Conservation (phyloP, 2,797 vertebrate species). For the Carcharodon carcharias region DNA sequence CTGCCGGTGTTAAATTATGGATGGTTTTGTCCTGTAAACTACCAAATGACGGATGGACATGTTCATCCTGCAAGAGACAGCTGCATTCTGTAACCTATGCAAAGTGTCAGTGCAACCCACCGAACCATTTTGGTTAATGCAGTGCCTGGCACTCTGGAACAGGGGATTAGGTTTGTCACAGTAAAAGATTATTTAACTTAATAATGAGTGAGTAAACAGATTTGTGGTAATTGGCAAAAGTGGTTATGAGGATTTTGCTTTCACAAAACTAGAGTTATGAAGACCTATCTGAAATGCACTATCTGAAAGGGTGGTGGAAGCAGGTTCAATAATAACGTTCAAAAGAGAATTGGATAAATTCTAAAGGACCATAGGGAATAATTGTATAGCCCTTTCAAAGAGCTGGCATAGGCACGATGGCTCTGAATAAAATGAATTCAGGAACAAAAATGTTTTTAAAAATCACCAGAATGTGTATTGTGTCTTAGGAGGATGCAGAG, state of each 20-base stretch:
- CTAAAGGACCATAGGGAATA: background rate
- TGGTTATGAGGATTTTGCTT: background rate
- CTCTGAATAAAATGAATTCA: background rate
- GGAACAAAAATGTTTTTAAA: background rate
- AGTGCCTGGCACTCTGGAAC: background rate
- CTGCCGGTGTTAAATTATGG: background rate
- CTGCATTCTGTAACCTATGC: background rate
- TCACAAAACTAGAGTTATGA: background rate
- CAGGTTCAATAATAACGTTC: background rate
- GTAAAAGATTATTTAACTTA: background rate
- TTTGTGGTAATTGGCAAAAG: background rate
- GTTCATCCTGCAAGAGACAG: background rate
- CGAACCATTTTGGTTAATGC: background rate
- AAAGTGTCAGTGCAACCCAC: background rate
- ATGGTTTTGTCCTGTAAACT: background rate
- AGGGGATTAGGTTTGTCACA: background rate
- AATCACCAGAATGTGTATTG: background rate
- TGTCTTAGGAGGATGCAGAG: conserved; percentile 47
- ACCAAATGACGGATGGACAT: background rate
- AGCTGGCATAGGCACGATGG: background rate
- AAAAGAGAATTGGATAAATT: background rate
- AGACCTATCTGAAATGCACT: background rate
- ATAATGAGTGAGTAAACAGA: background rate
- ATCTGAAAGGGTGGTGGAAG: background rate
- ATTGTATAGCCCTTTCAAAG: background rate